phyloP scores from a whole-genome alignment of 2,113 vertebrate genomes.

The Erinaceus europaeus region DNA sequence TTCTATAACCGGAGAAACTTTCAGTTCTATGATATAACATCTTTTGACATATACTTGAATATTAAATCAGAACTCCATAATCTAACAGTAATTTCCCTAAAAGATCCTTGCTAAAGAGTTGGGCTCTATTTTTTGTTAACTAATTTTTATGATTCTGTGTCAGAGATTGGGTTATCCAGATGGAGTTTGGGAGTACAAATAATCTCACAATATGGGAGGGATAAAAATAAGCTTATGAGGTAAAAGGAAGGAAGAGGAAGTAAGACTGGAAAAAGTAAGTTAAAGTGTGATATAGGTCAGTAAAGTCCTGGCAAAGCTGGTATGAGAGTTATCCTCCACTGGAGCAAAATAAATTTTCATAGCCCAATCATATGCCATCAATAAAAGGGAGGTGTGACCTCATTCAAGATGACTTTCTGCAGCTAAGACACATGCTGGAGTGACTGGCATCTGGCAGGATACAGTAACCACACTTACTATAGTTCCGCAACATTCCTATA shows the following conservation, averaged over 20 bases:
- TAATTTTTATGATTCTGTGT: background rate
- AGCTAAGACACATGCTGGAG: background rate
- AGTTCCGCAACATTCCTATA: background rate
- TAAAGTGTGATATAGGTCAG: background rate
- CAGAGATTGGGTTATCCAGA: background rate
- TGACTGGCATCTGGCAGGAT: background rate
- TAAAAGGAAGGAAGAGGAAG: background rate
- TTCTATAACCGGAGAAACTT: background rate
- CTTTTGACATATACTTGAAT: background rate
- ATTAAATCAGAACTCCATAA: background rate
- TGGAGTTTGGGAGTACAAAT: background rate
- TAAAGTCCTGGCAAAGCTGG: background rate
- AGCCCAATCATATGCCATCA: too few relatives aligned
- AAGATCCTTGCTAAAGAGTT: background rate
- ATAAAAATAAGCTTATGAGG: background rate
- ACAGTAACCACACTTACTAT: background rate
- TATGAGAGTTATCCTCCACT: background rate
- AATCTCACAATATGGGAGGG: background rate
- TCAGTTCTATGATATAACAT: background rate
- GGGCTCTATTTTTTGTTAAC: background rate
- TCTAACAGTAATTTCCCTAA: background rate
- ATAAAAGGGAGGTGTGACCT: background rate
- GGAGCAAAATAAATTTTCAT: background rate
- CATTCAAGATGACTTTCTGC: background rate
- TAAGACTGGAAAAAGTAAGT: background rate